These are phyloP conservation scores for Ophion costatus DNA, from an alignment of 2,888 invertebrate species.

Conservation along the genomic window DNA sequence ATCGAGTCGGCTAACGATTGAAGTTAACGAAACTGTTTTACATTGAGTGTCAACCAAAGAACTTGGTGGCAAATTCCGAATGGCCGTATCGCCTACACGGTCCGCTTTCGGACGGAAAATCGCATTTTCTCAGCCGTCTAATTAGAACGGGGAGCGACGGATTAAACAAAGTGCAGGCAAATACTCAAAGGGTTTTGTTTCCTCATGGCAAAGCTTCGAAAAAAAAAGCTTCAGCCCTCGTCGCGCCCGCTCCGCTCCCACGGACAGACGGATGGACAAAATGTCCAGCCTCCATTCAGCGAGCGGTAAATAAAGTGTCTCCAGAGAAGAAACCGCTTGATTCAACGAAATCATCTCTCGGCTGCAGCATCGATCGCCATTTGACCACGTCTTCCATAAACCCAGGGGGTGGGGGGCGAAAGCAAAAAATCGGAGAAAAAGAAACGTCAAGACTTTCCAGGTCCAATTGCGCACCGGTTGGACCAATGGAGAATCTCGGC, in stretches of 20 bases:
- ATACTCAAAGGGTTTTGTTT: too few relatives aligned
- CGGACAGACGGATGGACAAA: too few relatives aligned
- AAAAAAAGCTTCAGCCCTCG: too few relatives aligned
- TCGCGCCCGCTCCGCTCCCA: neutral
- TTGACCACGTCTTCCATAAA: neutral
- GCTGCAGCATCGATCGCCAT: neutral
- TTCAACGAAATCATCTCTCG: neutral
- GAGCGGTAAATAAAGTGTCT: neutral
- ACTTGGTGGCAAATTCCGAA: neutral
- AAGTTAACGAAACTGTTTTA: too few relatives aligned
- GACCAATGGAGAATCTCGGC: slow-evolving; percentile 62
- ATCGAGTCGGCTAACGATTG: too few relatives aligned
- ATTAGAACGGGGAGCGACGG: too few relatives aligned
- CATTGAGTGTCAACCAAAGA: too few relatives aligned
- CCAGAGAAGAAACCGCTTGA: neutral
- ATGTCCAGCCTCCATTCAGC: neutral
- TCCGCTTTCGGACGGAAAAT: too few relatives aligned
- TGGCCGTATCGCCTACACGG: neutral
- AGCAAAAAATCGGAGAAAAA: slow-evolving; percentile 15
- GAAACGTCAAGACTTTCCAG: slow-evolving; percentile 27
- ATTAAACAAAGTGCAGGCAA: too few relatives aligned
- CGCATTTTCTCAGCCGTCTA: too few relatives aligned
- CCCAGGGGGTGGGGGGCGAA: neutral
- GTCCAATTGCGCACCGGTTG: slow-evolving; percentile 51
- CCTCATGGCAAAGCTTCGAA: too few relatives aligned